These are phyloP conservation scores for Lycaena phlaeas DNA, from an alignment of 2,888 invertebrate genomes.

Conservation along the genomic window DNA sequence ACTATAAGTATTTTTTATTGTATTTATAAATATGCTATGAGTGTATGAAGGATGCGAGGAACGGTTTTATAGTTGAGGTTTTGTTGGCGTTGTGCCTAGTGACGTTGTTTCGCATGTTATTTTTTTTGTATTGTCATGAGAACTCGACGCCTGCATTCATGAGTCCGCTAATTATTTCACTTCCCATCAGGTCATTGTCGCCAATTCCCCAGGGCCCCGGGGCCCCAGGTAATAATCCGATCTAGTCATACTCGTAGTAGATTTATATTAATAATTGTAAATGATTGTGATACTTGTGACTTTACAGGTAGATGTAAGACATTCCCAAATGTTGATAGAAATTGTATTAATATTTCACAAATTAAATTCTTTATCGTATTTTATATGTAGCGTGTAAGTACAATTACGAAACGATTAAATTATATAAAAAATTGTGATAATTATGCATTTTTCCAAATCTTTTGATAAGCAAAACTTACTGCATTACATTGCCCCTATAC, in stretches of 20 bases:
- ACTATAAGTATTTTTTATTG: neutral
- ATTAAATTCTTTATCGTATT: constrained; percentile 1
- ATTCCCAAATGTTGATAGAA: constrained; percentile 1
- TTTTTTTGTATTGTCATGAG: neutral
- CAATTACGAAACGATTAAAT: neutral
- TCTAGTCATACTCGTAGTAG: constrained; percentile 4
- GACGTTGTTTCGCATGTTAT: neutral
- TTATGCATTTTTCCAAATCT: neutral
- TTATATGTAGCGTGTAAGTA: neutral
- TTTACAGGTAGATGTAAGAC: constrained; percentile 7
- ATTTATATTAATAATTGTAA: constrained; percentile 3
- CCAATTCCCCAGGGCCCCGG: too few relatives aligned
- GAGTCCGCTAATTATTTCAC: neutral
- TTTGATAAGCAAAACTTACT: neutral
- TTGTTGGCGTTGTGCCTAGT: neutral
- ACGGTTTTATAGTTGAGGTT: neutral
- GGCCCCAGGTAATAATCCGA: neutral
- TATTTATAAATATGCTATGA: neutral
- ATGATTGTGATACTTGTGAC: constrained; percentile 4
- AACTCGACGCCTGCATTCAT: neutral
- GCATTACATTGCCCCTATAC: neutral
- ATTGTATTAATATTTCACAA: constrained; percentile 3
- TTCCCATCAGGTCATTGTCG: constrained; percentile 1
- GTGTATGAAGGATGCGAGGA: neutral
- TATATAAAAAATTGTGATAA: neutral